These are phyloP conservation scores for Fragum fragum DNA, from an alignment of 2,888 invertebrate species.

Conservation along the genomic window DNA sequence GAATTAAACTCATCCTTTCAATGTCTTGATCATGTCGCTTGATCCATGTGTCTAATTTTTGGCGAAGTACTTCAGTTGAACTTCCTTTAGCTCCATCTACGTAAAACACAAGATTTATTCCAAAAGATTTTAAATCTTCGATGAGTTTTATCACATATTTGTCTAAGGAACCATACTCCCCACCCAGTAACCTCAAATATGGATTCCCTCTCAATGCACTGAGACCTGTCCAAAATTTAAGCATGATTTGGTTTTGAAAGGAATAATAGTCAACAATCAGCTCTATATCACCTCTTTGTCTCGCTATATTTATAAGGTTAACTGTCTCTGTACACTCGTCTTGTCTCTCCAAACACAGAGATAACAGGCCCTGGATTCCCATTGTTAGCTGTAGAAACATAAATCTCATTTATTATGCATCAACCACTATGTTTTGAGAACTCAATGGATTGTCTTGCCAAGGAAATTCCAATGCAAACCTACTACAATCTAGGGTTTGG, in stretches of 20 bases:
- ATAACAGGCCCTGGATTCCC: constrained; percentile 81
- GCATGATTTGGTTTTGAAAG: constrained; percentile 78
- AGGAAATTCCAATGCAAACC: too few relatives aligned
- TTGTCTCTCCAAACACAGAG: constrained; percentile 71
- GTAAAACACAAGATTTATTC: constrained; percentile 82
- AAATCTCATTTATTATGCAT: too few relatives aligned
- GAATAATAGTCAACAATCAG: constrained; percentile 84
- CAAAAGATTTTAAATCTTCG: constrained; percentile 75
- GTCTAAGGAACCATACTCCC: constrained; percentile 80
- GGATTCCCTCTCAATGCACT: constrained; percentile 69
- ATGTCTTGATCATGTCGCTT: constrained; percentile 77
- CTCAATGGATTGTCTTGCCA: too few relatives aligned
- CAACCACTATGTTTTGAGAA: too few relatives aligned
- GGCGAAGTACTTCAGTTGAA: constrained; percentile 70
- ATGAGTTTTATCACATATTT: constrained; percentile 78
- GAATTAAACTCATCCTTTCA: constrained; percentile 71
- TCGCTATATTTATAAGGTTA: constrained; percentile 81
- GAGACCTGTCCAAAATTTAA: constrained; percentile 78
- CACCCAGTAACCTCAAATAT: constrained; percentile 81
- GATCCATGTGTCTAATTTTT: constrained; percentile 83
- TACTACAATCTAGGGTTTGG: too few relatives aligned
- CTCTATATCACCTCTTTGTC: constrained; percentile 76
- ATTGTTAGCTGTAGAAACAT: constrained; percentile 64
- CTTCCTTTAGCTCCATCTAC: constrained; percentile 83
- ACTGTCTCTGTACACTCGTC: constrained; percentile 75